phyloP scores from a whole-genome alignment of 53 echinoderm and acorn worm genomes.

The Astropecten irregularis region DNA sequence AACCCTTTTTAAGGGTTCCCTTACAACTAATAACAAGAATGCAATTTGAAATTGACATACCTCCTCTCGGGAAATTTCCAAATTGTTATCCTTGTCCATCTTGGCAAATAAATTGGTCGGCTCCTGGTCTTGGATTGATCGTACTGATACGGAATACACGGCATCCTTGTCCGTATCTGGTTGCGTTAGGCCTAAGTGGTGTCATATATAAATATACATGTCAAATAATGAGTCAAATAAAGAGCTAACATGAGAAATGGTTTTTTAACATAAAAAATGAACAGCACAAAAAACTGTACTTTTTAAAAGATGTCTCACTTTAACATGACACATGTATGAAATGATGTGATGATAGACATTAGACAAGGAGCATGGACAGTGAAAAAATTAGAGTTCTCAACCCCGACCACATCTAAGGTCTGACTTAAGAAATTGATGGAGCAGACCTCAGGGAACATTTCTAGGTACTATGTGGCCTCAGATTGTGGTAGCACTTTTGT shows the following conservation, averaged over 20 bases:
- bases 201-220: background rate
- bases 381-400: no score
- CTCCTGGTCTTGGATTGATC: background rate
- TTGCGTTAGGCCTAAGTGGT: conserved; percentile 10
- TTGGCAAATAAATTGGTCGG: conserved; percentile 26
- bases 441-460: no score
- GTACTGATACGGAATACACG: conserved; percentile 5
- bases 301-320: no score
- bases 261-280: background rate
- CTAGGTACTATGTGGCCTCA: no score
- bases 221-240: background rate
- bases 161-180: conserved; percentile 27
- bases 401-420: no score
- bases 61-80: conserved; percentile 24
- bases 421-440: no score
- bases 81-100: conserved; percentile 18
- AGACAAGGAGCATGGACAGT: no score
- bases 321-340: no score
- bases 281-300: no score
- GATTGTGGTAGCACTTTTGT: no score
- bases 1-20: no score
- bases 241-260: background rate
- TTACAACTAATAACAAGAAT: background rate
- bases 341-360: no score
- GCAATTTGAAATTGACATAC: background rate